Percentiles rank a stretch among this genome's conserved stretches.
phyloP scores from a whole-genome alignment of 2,888 invertebrate species.

The Lasiommata megera region DNA sequence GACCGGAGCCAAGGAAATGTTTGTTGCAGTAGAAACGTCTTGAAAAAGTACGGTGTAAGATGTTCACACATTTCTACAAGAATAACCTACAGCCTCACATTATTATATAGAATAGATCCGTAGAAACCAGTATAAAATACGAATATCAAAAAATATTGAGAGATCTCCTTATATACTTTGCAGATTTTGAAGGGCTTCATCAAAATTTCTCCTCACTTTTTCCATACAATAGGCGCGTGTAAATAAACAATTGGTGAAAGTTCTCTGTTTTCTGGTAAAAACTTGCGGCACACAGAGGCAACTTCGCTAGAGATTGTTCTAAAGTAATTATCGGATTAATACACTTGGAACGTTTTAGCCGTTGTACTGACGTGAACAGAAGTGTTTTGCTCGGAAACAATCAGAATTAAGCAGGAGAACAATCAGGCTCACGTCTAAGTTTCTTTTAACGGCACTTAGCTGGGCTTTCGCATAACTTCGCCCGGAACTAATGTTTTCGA shows the following conservation, averaged over 20 bases:
- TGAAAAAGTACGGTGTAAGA: too few relatives aligned
- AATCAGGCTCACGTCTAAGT: conserved; percentile 76
- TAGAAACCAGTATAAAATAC: too few relatives aligned
- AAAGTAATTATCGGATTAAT: conserved; percentile 80
- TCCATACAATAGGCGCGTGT: conserved; percentile 32
- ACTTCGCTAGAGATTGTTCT: conserved; percentile 74
- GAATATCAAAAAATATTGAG: too few relatives aligned
- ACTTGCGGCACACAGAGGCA: conserved; percentile 55
- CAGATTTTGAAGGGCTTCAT: background rate
- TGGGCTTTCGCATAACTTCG: conserved; percentile 71
- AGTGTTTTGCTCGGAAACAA: conserved; percentile 74
- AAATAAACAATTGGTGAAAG: conserved; percentile 57
- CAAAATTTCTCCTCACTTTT: conserved; percentile 20
- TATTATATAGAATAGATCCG: too few relatives aligned
- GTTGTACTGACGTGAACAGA: conserved; percentile 64
- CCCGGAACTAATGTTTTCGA: conserved; percentile 76
- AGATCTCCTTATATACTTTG: background rate
- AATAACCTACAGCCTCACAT: too few relatives aligned
- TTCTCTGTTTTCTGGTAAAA: conserved; percentile 67
- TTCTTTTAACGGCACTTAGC: conserved; percentile 80
- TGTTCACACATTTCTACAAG: too few relatives aligned
- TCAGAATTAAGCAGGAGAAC: conserved; percentile 76
- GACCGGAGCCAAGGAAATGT: too few relatives aligned
- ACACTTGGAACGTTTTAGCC: conserved; percentile 62
- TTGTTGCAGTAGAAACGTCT: too few relatives aligned